These are phyloP conservation scores for Streptopelia turtur DNA, from an alignment of 2,797 vertebrate genomes.

Conservation along the genomic window DNA sequence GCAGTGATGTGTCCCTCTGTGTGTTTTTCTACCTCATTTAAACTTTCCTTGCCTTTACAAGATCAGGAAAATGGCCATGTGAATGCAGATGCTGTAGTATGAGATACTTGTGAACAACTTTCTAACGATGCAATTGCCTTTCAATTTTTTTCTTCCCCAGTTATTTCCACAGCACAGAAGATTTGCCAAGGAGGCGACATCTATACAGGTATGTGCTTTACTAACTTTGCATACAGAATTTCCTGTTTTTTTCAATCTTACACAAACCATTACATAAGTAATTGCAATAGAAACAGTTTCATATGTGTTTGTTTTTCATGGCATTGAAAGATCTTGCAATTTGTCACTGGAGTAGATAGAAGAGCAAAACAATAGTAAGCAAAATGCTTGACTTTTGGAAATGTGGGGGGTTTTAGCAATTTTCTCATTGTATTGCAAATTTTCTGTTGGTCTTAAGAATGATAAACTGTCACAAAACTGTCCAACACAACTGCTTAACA, in stretches of 20 bases:
- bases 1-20: neutral
- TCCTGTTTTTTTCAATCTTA: neutral
- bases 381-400: neutral
- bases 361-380: neutral
- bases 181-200: conserved; percentile 89
- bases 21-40: neutral
- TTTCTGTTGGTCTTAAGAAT: neutral
- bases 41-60: neutral
- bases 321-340: neutral
- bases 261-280: rapidly evolving
- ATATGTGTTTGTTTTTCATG: neutral
- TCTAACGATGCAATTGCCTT: neutral
- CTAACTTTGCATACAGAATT: neutral
- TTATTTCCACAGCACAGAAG: conserved; percentile 97
- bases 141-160: conserved; percentile 69
- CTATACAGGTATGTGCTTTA: conserved; percentile 88
- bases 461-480: neutral
- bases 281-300: neutral
- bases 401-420: neutral
- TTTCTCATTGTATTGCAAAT: neutral
- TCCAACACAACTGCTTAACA: neutral
- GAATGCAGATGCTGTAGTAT: neutral
- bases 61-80: neutral
- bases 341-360: neutral
- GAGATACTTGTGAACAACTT: neutral